Conservation (phyloP, 2,113 vertebrate species). For the Salvator merianae region DNA sequence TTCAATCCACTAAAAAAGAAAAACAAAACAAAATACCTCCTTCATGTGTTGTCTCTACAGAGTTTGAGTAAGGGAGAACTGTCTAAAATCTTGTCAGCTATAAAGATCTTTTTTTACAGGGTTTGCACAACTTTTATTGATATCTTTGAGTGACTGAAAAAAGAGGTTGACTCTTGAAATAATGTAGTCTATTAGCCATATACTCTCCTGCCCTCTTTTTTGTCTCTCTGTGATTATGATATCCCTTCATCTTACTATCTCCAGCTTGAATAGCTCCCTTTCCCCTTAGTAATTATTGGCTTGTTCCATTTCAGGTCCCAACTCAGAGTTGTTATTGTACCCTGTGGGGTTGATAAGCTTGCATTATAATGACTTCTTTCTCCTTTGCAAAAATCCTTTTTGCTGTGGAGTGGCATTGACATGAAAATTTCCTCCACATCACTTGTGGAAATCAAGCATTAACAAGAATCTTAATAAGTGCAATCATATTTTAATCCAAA, state of each 20-base stretch:
- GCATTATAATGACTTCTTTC: slow-evolving; percentile 31
- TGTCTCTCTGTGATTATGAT: not conserved
- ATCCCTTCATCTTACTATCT: not conserved
- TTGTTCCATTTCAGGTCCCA: slow-evolving; percentile 30
- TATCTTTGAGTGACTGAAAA: slow-evolving; percentile 21
- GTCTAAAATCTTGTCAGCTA: slow-evolving; percentile 9
- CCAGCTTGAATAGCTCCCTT: slow-evolving; percentile 31
- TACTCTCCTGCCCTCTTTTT: slow-evolving; percentile 1
- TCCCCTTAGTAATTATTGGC: slow-evolving; percentile 30
- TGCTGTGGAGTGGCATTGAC: not conserved
- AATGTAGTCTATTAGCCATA: slow-evolving; percentile 12
- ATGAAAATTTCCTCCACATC: slow-evolving; percentile 49
- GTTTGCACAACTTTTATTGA: slow-evolving; percentile 30
- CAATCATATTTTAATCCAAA: slow-evolving; percentile 48
- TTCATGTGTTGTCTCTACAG: not conserved
- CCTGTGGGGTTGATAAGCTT: slow-evolving; percentile 23
- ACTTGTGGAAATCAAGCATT: slow-evolving; percentile 36
- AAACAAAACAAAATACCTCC: too few species aligned
- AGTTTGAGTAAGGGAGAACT: not conserved
- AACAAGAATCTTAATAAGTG: slow-evolving; percentile 48
- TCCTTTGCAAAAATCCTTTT: slow-evolving; percentile 33
- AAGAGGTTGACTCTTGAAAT: slow-evolving; percentile 30
- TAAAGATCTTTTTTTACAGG: slow-evolving; percentile 11
- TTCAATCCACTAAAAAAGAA: not conserved
- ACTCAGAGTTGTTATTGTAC: not conserved